phyloP scores from a whole-genome alignment of 2,797 vertebrate species.

The Morus bassanus region DNA sequence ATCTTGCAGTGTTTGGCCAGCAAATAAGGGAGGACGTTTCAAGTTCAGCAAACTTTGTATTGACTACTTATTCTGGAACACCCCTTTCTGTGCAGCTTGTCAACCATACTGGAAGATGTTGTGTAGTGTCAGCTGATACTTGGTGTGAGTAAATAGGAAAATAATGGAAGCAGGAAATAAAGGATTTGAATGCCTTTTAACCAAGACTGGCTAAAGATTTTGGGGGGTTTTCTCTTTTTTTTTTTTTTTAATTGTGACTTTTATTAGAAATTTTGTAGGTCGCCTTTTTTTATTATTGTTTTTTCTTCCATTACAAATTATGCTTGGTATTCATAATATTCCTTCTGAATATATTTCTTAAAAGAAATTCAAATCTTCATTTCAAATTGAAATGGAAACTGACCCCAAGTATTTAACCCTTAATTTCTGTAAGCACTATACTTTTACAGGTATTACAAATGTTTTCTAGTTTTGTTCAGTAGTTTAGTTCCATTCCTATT shows the following conservation, averaged over 20 bases:
- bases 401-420: neutral
- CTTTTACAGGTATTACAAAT: neutral
- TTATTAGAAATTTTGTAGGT: neutral
- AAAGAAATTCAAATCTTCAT: neutral
- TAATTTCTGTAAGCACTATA: neutral
- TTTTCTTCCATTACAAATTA: neutral
- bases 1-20: neutral
- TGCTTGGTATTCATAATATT: neutral
- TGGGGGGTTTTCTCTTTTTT: rapidly evolving
- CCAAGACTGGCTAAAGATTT: neutral
- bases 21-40: neutral
- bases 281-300: neutral
- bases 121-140: neutral
- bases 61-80: neutral
- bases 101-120: neutral
- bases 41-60: neutral
- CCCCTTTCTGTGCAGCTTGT: neutral
- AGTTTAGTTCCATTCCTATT: neutral
- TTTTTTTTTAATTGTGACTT: neutral
- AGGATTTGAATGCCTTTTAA: neutral
- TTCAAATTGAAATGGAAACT: neutral
- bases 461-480: neutral
- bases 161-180: neutral
- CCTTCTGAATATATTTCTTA: neutral
- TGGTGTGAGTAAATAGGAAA: neutral